Conservation (phyloP, 2,797 vertebrate genomes). For the Tenualosa ilisha region DNA sequence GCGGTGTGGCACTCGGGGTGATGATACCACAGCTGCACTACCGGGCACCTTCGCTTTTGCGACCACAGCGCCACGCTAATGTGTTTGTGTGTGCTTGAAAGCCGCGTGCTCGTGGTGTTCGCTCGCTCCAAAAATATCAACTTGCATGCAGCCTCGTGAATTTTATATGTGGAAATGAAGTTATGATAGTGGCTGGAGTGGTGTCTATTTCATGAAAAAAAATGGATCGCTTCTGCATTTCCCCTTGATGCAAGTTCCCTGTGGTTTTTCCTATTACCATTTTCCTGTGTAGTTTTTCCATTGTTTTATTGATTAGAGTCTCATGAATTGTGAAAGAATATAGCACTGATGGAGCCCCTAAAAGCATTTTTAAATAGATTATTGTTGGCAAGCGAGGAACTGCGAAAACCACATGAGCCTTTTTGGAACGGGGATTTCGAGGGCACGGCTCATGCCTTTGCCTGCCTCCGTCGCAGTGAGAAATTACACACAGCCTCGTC, state of each 20-base stretch:
- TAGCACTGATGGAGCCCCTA: constrained; percentile 49
- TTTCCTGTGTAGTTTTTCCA: constrained; percentile 65
- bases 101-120: constrained; percentile 20
- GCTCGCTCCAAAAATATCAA: constrained; percentile 43
- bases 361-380: constrained; percentile 59
- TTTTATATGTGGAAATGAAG: constrained; percentile 55
- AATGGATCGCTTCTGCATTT: constrained; percentile 38
- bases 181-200: constrained; percentile 47
- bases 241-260: constrained; percentile 48
- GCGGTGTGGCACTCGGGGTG: constrained; percentile 20
- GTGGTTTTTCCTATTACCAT: constrained; percentile 54
- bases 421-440: constrained; percentile 19
- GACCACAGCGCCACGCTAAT: constrained; percentile 7
- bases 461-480: constrained; percentile 7
- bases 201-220: constrained; percentile 61
- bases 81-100: constrained; percentile 42
- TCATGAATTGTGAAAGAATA: constrained; percentile 74
- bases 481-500: constrained; percentile 30
- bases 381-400: constrained; percentile 47
- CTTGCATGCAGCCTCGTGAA: constrained; percentile 52
- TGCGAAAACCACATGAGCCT: constrained; percentile 28
- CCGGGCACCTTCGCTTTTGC: background rate
- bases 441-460: constrained; percentile 37
- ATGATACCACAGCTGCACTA: background rate
- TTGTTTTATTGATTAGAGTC: constrained; percentile 72